Base-by-base conservation (phyloP, 2,888 invertebrate species). In the Dicycla oo region DNA sequence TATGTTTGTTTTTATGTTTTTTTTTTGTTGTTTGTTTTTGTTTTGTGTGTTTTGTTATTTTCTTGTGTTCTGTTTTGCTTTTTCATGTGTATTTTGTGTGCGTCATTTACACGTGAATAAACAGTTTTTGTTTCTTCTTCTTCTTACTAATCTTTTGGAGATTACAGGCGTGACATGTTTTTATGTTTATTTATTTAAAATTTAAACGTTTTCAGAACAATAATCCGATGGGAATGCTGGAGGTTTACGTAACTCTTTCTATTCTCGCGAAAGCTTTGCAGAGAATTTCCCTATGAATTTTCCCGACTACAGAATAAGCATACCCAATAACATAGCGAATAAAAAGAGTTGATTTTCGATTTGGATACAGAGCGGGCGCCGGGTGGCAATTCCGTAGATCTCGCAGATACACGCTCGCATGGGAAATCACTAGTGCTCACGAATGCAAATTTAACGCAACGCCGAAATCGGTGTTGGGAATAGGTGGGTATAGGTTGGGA, bases 271-370 rank as follows among this genome's bases (percentile, higher is more conserved):
- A 60, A 66, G 53, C 20, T 47, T 34, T 5, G 2, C n/a, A 57
- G 1, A 18, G 47, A 75, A 74, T 56, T 56, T 72, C 8, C 49
- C 26, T 20, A 45, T 40, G 68, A 67, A 68, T 71, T 71, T 79
- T n/a, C 20, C 13, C 15, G 18, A 23, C 43, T 53, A 81, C 87
- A 91, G 93, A 94, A 94, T 94, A 93, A 57, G 81, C 60, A 82
- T 56, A 68, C 69, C 75, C 79, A 88, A 90, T 91, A 92, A 89
- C 86, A 82, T 79, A 72, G 87, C 86, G 89, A 90, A 91, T 92
- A 93, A 93, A 94, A 93, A 92, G 93, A 92, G 91, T 94, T 93
- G 93, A 94, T 94, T 94, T 94, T 94, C 94, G 89, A 94, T 95
- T 94, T 92, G 94, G 91, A 93, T 92, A 91, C 77, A 83, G 81